These are phyloP conservation scores for Serrognathus titanus DNA, from an alignment of 2,888 invertebrate genomes.

Conservation along the genomic window DNA sequence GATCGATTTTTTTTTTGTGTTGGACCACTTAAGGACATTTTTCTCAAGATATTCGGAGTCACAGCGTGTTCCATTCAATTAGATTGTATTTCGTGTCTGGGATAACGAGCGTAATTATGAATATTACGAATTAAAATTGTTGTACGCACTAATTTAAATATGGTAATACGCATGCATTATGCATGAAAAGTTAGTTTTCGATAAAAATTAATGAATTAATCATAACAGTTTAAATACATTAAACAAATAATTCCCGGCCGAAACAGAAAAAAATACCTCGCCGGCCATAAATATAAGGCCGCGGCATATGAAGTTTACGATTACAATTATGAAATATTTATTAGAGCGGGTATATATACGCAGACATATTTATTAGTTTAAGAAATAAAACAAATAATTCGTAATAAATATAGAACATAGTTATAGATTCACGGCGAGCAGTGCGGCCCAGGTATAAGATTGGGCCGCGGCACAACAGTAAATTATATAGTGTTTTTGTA, in stretches of 20 bases:
- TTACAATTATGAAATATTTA: constrained; percentile 47
- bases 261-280: neutral
- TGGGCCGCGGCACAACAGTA: constrained; percentile 39
- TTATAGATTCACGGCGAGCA: constrained; percentile 38
- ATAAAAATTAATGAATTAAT: neutral
- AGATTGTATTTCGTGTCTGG: no score
- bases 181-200: neutral
- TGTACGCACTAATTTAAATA: no score
- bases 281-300: constrained; percentile 14
- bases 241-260: neutral
- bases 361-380: constrained; percentile 48
- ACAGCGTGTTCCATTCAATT: no score
- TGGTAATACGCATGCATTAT: neutral
- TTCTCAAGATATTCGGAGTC: no score
- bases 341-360: constrained; percentile 43
- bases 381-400: constrained; percentile 48
- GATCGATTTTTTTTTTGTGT: no score
- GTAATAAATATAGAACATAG: constrained; percentile 43
- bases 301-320: constrained; percentile 36
- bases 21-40: no score
- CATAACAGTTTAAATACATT: neutral
- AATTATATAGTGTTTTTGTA: constrained; percentile 48
- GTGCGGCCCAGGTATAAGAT: constrained; percentile 34
- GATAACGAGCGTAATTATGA: no score
- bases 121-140: no score